Evolutionary conservation across 2,113 vertebrate genomes (phyloP), one percentile per base, ranked within the genome.

Genomic region (Onychostoma macrolepis): DNA sequence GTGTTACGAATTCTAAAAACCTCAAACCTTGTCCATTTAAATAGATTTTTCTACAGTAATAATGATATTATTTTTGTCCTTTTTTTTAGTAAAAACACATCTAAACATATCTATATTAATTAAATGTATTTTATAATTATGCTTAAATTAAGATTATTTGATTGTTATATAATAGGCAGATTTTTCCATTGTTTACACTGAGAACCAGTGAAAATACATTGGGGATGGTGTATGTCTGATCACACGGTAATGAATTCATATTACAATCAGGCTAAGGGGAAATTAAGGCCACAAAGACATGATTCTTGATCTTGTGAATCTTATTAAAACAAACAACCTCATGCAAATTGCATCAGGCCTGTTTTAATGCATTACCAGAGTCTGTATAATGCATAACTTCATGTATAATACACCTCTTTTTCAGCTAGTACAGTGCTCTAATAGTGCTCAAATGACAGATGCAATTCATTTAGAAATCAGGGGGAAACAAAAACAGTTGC

Each of bases 391-490:
- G 41, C 58, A 65, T 11, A 53, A 71, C 48, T 8, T 81, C 91
- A 91, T 90, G 24, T 28, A 90, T 87, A 83, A 86, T 69, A 67
- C 61, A 71, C 80, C 86, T 87, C 71, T 77, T 90, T 78, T 33
- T 36, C 48, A 33, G 28, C 13, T 28, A 48, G 71, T 4, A 43
- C 36, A 65, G 6, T 65, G 41, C 33, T 26, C 28, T n/a, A 79
- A 78, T 78, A n/a, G 24, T 24, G 15, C 41, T 50, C 33, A 50
- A 19, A n/a, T 21, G 56, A 26, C 84, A 78, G 53, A 33, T 67
- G 21, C n/a, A n/a, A 61, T 63, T 41, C 9, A 45, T 67, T 45
- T 11, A 45, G 4, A 36, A 58, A n/a, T 17, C 41, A 45, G 12
- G 36, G n/a, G 26, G 69, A 76, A 65, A 50, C 58, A 45, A 87